Evolutionary conservation across 2,797 vertebrate genomes (phyloP), one percentile per base, ranked within the genome.

Genomic region (Macrochelys suwanniensis): DNA sequence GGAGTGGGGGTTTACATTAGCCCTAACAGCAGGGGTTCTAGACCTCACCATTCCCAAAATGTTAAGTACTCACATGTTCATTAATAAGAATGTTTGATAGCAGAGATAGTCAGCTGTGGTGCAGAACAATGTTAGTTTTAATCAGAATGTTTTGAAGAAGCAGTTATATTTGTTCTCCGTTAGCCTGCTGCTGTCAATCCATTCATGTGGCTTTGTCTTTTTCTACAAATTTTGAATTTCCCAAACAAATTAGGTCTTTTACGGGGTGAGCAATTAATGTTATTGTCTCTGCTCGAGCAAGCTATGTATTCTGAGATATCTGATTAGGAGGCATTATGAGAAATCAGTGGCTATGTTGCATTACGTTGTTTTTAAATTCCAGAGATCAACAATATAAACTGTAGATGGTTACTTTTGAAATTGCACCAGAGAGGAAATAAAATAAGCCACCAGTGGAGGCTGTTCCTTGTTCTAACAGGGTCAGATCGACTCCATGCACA

Each of bases 61-160:
- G 71, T 45, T 47, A 76, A 47, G 71, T 26, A 47, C 11, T 47
- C 25, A 95, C 92, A 85, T 68, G 19, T 78, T 94, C 83, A 76
- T 96, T 93, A 87, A 92, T 65, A 96, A 77, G 88, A 94, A 51
- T 42, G 59, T 82, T 96, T 95, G 94, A 86, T 90, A 94, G 65
- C 8, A 78, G 80, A 91, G 78, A 59, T 80, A 95, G n/a, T 45
- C 91, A 26, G 47, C 25, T 87, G 50, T 87, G 84, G 49, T 94
- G 54, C 84, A 68, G 86, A 94, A 71, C 74, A 61, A 50, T 17
- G 45, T 90, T 89, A 45, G 85, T 90, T 65, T 82, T 80, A 96
- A 90, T 95, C 90, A 88, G 87, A 68, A 50, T 79, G 19, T 93
- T 96, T 97, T 82, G 90, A 95, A 84, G 45, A 42, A 94, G 84